These are phyloP conservation scores for Temnopleurus reevesii DNA, from an alignment of 53 echinoderm and acorn worm genomes.

Conservation along the genomic window DNA sequence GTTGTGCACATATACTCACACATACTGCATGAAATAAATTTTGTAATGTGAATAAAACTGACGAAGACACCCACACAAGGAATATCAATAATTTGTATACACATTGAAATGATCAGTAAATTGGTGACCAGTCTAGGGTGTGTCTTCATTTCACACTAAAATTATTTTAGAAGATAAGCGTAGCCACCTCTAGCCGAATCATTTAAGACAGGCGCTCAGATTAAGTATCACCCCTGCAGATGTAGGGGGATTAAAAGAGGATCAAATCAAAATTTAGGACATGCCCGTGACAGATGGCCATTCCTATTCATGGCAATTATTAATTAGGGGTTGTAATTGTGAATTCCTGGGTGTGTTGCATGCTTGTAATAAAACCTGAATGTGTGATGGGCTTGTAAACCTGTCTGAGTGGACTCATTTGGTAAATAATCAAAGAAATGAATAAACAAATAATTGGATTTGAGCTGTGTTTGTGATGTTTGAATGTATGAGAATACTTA, in stretches of 20 bases:
- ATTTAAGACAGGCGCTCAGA: background rate
- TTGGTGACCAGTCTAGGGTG: slow-evolving; percentile 12
- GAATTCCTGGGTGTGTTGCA: slow-evolving; percentile 39
- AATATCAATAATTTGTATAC: too few species aligned
- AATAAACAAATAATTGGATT: too few species aligned
- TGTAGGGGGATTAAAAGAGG: background rate
- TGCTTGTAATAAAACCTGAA: background rate
- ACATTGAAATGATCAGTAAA: too few species aligned
- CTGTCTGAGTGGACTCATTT: background rate
- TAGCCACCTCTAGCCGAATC: background rate
- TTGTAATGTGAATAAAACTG: background rate
- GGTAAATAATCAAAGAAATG: too few species aligned
- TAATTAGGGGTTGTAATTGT: slow-evolving; percentile 42
- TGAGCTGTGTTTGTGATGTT: too few species aligned
- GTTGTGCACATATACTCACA: too few species aligned
- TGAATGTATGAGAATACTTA: too few species aligned
- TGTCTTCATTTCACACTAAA: background rate
- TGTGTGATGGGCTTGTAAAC: background rate
- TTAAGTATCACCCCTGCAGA: background rate
- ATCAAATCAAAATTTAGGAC: background rate
- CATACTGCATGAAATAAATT: background rate
- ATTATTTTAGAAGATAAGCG: background rate
- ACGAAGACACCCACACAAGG: too few species aligned
- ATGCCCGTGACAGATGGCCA: background rate
- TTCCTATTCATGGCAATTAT: background rate